Evolutionary conservation across 2,888 invertebrate species (phyloP).

Genomic region (Prenolepis imparis): DNA sequence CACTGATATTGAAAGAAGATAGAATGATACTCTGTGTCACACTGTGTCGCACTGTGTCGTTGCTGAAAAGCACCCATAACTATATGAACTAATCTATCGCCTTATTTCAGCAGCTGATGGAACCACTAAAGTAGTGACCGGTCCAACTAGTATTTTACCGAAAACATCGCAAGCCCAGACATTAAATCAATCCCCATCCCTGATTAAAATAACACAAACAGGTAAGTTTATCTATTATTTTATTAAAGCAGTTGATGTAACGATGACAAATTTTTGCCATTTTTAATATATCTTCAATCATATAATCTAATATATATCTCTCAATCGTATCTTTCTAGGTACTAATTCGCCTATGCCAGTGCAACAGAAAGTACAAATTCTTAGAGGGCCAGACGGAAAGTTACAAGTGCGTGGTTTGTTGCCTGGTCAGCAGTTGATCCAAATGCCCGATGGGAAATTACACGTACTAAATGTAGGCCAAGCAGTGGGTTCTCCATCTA

Average conservation of each 20-base stretch:
- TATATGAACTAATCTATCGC: constrained; percentile 9
- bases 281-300: background rate
- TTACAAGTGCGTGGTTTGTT: constrained; percentile 96
- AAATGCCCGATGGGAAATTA: constrained; percentile 97
- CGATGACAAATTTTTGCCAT: background rate
- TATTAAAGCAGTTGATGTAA: background rate
- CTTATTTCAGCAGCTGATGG: constrained; percentile 88
- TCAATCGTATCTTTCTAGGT: background rate
- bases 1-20: no score
- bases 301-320: background rate
- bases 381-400: constrained; percentile 96
- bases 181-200: constrained; percentile 84
- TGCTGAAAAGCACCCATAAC: no score
- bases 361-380: constrained; percentile 95
- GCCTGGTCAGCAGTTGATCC: constrained; percentile 96
- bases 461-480: constrained; percentile 93
- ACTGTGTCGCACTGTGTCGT: no score
- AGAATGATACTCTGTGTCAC: no score
- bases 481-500: constrained; percentile 86
- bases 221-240: constrained; percentile 56
- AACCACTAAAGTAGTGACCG: constrained; percentile 89
- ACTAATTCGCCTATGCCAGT: constrained; percentile 83
- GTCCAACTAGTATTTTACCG: constrained; percentile 88
- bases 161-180: constrained; percentile 86
- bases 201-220: constrained; percentile 87